These are phyloP conservation scores for Sebastes hubbsi DNA, from an alignment of 2,797 vertebrate species.

Conservation along the genomic window DNA sequence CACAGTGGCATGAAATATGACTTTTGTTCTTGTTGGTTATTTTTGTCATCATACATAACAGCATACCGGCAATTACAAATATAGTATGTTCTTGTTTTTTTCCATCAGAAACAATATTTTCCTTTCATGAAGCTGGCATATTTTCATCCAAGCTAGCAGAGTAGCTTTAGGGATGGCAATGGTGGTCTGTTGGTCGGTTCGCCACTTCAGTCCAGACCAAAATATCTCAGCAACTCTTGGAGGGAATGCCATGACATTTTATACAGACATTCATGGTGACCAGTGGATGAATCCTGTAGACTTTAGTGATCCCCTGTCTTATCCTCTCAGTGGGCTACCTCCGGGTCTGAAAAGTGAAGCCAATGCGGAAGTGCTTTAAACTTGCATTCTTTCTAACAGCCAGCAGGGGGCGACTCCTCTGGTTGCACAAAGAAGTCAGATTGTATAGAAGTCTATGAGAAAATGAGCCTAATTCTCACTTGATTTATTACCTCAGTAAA, in stretches of 20 bases:
- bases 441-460: no score
- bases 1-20: neutral
- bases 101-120: neutral
- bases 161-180: neutral
- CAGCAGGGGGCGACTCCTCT: no score
- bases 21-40: neutral
- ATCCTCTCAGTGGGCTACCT: neutral
- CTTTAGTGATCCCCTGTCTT: neutral
- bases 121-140: neutral
- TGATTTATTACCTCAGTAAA: no score
- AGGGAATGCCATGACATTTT: neutral
- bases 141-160: neutral
- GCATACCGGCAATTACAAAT: neutral
- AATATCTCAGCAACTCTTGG: neutral
- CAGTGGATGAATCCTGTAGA: no score
- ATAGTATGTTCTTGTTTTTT: neutral
- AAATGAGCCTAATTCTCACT: no score
- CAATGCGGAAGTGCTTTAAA: no score
- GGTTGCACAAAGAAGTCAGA: no score
- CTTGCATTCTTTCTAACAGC: no score
- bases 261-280: neutral
- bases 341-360: no score
- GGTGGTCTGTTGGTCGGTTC: fast-evolving
- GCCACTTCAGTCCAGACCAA: neutral
- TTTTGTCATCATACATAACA: neutral